Base-by-base conservation (phyloP, 2,113 vertebrate species). In the Sigmodon hispidus region DNA sequence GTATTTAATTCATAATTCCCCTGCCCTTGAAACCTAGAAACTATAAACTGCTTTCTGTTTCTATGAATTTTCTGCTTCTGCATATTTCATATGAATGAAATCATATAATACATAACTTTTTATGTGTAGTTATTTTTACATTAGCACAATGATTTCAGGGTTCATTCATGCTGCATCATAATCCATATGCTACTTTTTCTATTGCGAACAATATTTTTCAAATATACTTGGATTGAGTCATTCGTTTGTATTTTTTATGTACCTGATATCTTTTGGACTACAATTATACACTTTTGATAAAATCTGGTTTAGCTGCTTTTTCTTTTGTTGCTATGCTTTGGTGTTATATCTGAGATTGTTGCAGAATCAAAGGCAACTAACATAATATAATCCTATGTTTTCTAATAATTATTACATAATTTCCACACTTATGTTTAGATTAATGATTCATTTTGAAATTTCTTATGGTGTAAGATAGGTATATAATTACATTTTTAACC, bases 131-230 rank as follows among this genome's bases (percentile, higher is more conserved):
- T 91, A n/a, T 72, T 79, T 87, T 91, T 95, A 10, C 34, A 7
- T 77, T 94, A 89, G 36, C 40, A 87, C 59, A 70, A 79, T 73
- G 8, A n/a, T 91, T 97, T 84, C 50, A 87, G 50, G 55, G 7
- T 84, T 91, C 63, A 81, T 91, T 87, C 31, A 76, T 67, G n/a
- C 70, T 24, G 19, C 88, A 69, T 29, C 55, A 81, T 89, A 12
- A 88, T 88, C 43, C 77, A n/a, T n/a, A 69, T 1, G 36, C 11
- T 12, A 73, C 83, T 91, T 7, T 77, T 83, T 86, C 70, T 55
- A 31, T 76, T 65, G 12, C 0, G 34, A 57, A 65, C 87, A 87
- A 55, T 55, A n/a, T 88, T 59, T 9, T 52, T 61, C 10, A 55
- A 7, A 34, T 77, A 65, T 9, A 67, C 40, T 3, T 70, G 73